Conservation (phyloP, 2,888 invertebrate species). For the Meta bourneti region DNA sequence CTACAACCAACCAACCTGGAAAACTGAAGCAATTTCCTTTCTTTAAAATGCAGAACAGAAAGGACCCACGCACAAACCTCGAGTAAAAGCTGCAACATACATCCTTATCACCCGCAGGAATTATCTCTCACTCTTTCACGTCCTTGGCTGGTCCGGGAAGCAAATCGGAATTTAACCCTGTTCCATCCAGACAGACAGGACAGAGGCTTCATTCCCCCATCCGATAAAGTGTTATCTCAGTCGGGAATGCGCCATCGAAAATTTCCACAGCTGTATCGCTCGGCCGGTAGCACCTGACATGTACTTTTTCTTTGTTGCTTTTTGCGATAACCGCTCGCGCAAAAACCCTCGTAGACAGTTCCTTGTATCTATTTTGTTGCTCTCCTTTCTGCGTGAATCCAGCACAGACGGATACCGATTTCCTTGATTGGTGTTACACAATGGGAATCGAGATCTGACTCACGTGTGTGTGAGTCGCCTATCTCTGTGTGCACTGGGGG, state of each 20-base stretch:
- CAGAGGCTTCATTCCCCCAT: slow-evolving; percentile 25
- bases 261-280: slow-evolving; percentile 57
- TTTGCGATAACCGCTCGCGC: slow-evolving; percentile 22
- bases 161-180: slow-evolving; percentile 17
- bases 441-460: background rate
- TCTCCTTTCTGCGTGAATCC: too few species aligned
- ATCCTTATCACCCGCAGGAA: slow-evolving; percentile 6
- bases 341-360: background rate
- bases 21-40: too few species aligned
- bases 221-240: slow-evolving; percentile 54
- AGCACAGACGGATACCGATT: background rate
- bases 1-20: too few species aligned
- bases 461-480: slow-evolving; percentile 11
- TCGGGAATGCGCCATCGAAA: slow-evolving; percentile 58
- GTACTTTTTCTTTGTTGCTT: slow-evolving; percentile 14
- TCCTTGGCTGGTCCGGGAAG: slow-evolving; percentile 26
- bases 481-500: slow-evolving; percentile 8
- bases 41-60: too few species aligned
- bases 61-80: too few species aligned
- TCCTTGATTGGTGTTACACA: slow-evolving; percentile 17
- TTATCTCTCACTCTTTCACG: slow-evolving; percentile 9
- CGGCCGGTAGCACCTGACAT: slow-evolving; percentile 29
- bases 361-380: background rate
- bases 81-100: background rate
- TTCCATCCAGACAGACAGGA: slow-evolving; percentile 40